These are phyloP conservation scores for Muscina levida DNA, from an alignment of 2,888 invertebrate genomes.

Conservation along the genomic window DNA sequence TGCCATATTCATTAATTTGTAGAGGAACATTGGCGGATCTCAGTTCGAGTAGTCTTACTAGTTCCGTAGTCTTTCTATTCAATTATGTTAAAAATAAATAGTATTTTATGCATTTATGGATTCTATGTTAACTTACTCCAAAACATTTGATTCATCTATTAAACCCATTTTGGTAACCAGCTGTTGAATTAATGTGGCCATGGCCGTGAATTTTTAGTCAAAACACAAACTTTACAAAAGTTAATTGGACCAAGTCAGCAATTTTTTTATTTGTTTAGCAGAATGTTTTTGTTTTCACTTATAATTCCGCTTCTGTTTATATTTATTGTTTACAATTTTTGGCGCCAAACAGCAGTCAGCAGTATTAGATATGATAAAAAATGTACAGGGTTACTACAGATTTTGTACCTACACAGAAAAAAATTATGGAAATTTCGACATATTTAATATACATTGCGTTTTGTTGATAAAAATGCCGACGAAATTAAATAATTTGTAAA, in stretches of 20 bases:
- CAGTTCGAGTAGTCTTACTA: slow-evolving; percentile 75
- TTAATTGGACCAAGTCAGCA: neutral
- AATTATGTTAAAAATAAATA: neutral
- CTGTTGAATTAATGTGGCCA: slow-evolving; percentile 76
- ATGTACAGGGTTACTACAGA: too few species aligned
- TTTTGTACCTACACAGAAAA: too few species aligned
- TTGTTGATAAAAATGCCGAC: too few species aligned
- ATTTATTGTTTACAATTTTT: slow-evolving; percentile 1
- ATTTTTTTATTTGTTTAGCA: neutral
- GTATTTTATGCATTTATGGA: neutral
- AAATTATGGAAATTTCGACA: too few species aligned
- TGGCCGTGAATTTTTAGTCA: slow-evolving; percentile 56
- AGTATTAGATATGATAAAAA: neutral
- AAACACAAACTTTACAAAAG: slow-evolving; percentile 17
- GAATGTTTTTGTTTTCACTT: slow-evolving; percentile 16
- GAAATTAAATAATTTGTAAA: too few species aligned
- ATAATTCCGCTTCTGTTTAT: neutral
- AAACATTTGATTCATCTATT: slow-evolving; percentile 71
- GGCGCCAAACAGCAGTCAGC: neutral
- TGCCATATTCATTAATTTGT: slow-evolving; percentile 82
- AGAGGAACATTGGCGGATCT: slow-evolving; percentile 75
- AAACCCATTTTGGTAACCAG: slow-evolving; percentile 76
- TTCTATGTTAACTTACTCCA: slow-evolving; percentile 71
- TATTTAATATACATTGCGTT: too few species aligned
- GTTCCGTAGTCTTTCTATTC: slow-evolving; percentile 76